Percentiles rank a stretch among this genome's conserved stretches.
Conservation (phyloP, 2,113 vertebrate genomes). For the Brachyhypopomus occidentalis region DNA sequence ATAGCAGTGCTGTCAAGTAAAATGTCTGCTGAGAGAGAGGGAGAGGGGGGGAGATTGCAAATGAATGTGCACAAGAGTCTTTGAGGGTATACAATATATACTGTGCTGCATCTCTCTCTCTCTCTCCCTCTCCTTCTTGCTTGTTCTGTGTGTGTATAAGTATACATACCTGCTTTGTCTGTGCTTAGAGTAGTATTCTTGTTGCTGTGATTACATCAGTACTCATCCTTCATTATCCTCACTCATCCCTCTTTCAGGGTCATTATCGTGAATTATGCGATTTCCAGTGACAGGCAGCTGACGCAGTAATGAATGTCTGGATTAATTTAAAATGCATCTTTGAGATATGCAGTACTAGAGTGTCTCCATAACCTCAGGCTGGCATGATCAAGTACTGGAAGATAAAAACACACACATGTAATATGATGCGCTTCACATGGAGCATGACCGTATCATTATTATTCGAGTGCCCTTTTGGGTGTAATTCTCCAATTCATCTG, state of each 20-base stretch:
- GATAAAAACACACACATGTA: neutral
- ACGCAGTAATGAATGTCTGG: constrained; percentile 24
- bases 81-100: no score
- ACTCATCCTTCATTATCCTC: constrained; percentile 7
- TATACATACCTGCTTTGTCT: neutral
- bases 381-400: neutral
- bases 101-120: no score
- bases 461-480: neutral
- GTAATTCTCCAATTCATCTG: constrained; percentile 15
- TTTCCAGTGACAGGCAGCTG: constrained; percentile 19
- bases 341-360: neutral
- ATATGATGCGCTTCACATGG: neutral
- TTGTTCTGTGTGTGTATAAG: neutral
- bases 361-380: neutral
- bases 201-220: constrained; percentile 52
- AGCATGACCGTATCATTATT: neutral
- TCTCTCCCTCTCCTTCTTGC: neutral
- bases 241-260: constrained; percentile 19
- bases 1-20: no score
- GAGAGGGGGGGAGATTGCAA: no score
- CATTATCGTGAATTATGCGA: constrained; percentile 20
- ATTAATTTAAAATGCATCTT: constrained; percentile 14
- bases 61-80: no score
- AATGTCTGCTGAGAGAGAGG: neutral
- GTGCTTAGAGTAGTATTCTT: constrained; percentile 31